Percentiles rank a stretch among this genome's conserved stretches.
These are phyloP conservation scores for Halictus ligatus DNA, from an alignment of 2,888 invertebrate genomes.

Conservation along the genomic window DNA sequence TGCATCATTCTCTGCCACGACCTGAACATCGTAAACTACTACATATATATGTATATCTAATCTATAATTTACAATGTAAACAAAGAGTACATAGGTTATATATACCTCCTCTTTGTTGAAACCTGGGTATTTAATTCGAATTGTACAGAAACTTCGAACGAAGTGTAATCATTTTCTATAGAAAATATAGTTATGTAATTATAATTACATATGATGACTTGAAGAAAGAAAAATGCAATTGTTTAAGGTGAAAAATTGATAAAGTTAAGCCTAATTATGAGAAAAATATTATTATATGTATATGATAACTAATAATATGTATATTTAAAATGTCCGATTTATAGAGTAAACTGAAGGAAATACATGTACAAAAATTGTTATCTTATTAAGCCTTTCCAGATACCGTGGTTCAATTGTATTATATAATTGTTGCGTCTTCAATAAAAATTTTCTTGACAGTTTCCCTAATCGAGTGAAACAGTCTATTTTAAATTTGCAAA, in stretches of 20 bases:
- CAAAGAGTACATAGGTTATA: background rate
- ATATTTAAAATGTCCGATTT: too few species aligned
- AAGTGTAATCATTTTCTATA: background rate
- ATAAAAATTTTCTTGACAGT: background rate
- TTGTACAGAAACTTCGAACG: background rate
- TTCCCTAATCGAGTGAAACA: background rate
- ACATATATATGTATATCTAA: background rate
- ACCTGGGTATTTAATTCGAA: background rate
- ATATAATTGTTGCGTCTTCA: too few species aligned
- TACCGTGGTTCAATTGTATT: too few species aligned
- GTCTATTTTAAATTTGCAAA: background rate
- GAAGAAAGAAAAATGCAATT: background rate
- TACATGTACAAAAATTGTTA: too few species aligned
- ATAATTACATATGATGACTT: background rate
- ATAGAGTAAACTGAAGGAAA: too few species aligned
- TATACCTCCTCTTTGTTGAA: background rate
- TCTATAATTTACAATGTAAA: background rate
- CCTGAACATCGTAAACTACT: slow-evolving; percentile 67
- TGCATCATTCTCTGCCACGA: slow-evolving; percentile 69
- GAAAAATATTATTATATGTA: too few species aligned
- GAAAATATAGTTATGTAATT: too few species aligned
- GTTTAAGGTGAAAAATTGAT: background rate
- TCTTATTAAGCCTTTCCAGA: too few species aligned
- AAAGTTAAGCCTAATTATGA: too few species aligned
- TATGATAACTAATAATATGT: too few species aligned